phyloP scores from a whole-genome alignment of 2,113 vertebrate species.

The Dipodomys merriami region DNA sequence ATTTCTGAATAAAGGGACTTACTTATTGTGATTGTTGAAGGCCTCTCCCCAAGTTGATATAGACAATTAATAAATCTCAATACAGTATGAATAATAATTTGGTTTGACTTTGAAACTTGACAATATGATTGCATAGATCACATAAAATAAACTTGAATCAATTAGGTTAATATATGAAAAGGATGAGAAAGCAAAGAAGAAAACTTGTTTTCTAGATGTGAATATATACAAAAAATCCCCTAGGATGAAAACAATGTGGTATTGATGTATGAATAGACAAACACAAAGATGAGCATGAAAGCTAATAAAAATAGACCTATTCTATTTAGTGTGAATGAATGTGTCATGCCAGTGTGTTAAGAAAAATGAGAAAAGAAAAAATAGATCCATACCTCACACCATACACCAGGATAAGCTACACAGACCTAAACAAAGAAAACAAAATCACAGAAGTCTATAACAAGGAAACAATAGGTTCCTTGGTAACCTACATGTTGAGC shows the following conservation, averaged over 20 bases:
- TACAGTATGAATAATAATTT: neutral
- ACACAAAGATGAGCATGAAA: neutral
- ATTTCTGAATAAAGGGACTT: neutral
- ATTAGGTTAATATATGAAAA: neutral
- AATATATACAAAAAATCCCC: neutral
- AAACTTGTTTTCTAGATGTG: neutral
- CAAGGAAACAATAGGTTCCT: neutral
- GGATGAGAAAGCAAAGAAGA: neutral
- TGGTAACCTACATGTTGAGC: neutral
- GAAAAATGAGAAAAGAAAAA: neutral
- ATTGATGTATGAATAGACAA: neutral
- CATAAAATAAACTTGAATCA: constrained; percentile 11
- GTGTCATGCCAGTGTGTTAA: neutral
- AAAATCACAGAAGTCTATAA: neutral
- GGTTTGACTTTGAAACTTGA: neutral
- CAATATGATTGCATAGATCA: neutral
- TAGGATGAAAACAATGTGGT: neutral
- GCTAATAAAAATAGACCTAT: neutral
- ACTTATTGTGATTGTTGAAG: neutral
- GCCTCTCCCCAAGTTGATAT: neutral
- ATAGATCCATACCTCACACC: neutral
- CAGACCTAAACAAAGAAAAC: neutral
- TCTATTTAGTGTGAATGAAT: neutral
- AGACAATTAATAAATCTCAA: neutral
- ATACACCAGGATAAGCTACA: neutral